phyloP scores from a whole-genome alignment of 1,140 invertebrate species.

The Venustaconcha ellipsiformis region DNA sequence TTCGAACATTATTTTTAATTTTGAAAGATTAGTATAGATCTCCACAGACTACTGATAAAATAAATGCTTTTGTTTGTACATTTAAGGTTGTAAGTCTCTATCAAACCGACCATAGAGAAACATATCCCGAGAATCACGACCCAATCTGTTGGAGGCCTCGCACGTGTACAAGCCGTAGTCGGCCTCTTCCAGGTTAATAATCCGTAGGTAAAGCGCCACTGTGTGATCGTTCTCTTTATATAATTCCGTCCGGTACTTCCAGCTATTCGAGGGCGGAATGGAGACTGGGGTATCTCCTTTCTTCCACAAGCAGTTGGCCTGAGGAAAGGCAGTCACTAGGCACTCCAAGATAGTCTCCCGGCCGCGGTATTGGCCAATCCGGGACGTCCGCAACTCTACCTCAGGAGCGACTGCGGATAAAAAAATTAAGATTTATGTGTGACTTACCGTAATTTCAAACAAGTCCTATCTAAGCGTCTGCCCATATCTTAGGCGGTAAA shows the following conservation, averaged over 20 bases:
- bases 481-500: neutral
- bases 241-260: constrained; percentile 82
- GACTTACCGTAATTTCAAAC: neutral
- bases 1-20: too few relatives aligned
- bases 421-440: neutral
- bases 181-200: constrained; percentile 80
- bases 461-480: neutral
- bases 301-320: constrained; percentile 89
- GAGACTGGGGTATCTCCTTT: constrained; percentile 73
- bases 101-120: constrained; percentile 83
- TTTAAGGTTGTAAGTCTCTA: too few relatives aligned
- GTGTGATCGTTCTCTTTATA: constrained; percentile 81
- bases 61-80: too few relatives aligned
- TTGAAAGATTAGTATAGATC: too few relatives aligned
- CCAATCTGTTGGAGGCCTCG: constrained; percentile 89
- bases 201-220: constrained; percentile 85
- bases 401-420: constrained; percentile 59
- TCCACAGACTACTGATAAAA: too few relatives aligned
- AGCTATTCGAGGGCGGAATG: neutral
- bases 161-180: constrained; percentile 93
- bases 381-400: constrained; percentile 49
- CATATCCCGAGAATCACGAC: constrained; percentile 85
- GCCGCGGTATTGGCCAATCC: constrained; percentile 54
- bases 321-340: constrained; percentile 89
- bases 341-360: constrained; percentile 80